A percentile compares a stretch with the other conserved stretches of the same genome.
Evolutionary conservation across 2,113 vertebrate genomes (phyloP).

Genomic region (Callopanchax toddi): DNA sequence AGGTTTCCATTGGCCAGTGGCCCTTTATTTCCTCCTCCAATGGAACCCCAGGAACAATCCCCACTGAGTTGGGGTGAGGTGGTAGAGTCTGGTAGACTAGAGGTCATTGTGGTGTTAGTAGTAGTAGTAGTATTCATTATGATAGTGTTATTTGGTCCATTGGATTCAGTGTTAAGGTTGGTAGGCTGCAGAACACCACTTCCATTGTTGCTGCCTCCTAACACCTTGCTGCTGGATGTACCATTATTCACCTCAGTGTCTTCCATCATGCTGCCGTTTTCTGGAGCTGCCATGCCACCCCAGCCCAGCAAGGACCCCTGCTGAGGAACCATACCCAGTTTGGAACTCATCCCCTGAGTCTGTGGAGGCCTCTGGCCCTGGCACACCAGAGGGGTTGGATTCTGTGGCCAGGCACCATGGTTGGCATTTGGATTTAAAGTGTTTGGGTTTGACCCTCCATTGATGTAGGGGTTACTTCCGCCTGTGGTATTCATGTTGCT

Average conservation of each 20-base stretch:
- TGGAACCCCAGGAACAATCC: conserved; percentile 84
- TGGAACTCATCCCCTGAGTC: conserved; percentile 90
- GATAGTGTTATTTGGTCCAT: conserved; percentile 99
- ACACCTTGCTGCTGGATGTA: conserved; percentile 90
- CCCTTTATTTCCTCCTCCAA: conserved; percentile 67
- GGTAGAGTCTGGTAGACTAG: conserved; percentile 98
- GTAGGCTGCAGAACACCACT: conserved; percentile 83
- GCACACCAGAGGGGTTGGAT: conserved; percentile 77
- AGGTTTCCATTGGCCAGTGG: conserved; percentile 87
- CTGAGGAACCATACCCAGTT: conserved; percentile 78
- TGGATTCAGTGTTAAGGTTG: conserved; percentile 96
- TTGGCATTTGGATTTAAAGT: conserved; percentile 95
- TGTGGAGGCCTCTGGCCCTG: conserved; percentile 87
- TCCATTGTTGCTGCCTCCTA: conserved; percentile 82
- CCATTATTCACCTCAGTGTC: conserved; percentile 88
- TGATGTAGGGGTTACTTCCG: conserved; percentile 83
- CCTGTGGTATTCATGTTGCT: conserved; percentile 53
- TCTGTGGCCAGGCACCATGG: conserved; percentile 92
- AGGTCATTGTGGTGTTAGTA: conserved; percentile 97
- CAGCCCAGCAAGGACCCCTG: conserved; percentile 76
- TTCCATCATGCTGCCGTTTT: conserved; percentile 79
- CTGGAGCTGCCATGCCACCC: conserved; percentile 89
- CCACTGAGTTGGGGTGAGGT: conserved; percentile 89
- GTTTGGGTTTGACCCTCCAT: conserved; percentile 94
- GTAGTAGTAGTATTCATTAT: conserved; percentile 86